Evolutionary conservation across 1,140 invertebrate species (phyloP), one percentile per base, ranked within the genome.

Genomic region (Drosophila leontia): DNA sequence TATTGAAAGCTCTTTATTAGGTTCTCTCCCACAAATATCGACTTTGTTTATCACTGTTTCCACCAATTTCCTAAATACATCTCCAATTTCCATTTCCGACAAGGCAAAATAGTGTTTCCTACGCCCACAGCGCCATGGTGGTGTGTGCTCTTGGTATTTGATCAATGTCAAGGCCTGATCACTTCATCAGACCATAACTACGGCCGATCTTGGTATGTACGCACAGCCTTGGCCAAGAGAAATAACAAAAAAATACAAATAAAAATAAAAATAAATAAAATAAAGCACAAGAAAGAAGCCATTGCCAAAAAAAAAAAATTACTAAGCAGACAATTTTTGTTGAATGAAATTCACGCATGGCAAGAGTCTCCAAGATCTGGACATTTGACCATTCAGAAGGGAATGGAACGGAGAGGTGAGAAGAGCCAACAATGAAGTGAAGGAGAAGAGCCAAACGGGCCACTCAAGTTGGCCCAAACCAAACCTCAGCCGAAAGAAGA

Each of bases 161-260:
- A 78, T 88, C 80, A 87, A 87, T 88, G 83, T 87, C 83, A 87
- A 87, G 83, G 84, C 83, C 84, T 88, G 83, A 88, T 87, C 83
- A 78, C 83, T 87, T 87, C 77, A 86, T 86, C 80, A 63, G 67
- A 53, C 44, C 74, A 71, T 69, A 78, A 77, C 72, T 68, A 77
- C 72, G 47, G 37, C 5, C 44, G 47, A 78, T 63, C 35, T 78
- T 34, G 56, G 74, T 69, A 57, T 48, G 56, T 68, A 56, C 39
- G 39, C 51, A 45, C 69, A 78, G 74, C 56, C 78, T 68, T 78
- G 70, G 67, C 48, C 84, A 86, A 86, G 59, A 61, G 72, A 72
- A 62, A 42, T 58, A 60, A 64, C 50, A 23, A 68, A 23, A 58
- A 47, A 47, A 60, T 15, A 23, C 6, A 47, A 42, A 56, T 35